Percentiles rank a stretch among this genome's conserved stretches.
phyloP scores from a whole-genome alignment of 2,113 vertebrate genomes.

The Platysteira castanea region DNA sequence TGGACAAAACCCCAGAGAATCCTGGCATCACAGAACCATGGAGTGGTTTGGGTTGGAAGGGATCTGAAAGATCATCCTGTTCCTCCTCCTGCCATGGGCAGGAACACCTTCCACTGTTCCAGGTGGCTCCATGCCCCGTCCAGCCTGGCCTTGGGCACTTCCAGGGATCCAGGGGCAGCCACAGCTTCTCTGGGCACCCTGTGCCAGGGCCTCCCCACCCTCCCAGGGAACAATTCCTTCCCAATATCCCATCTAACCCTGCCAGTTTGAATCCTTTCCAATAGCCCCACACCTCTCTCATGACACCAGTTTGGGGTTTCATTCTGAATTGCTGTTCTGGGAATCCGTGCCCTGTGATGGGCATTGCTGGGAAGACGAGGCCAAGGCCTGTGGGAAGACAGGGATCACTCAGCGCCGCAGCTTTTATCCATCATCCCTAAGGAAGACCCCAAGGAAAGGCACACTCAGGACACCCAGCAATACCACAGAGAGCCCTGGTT shows the following conservation, averaged over 20 bases:
- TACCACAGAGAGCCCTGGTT: background rate
- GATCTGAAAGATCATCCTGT: background rate
- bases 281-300: background rate
- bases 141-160: background rate
- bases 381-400: background rate
- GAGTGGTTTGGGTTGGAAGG: background rate
- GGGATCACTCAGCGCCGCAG: background rate
- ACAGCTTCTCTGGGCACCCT: background rate
- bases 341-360: background rate
- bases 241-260: background rate
- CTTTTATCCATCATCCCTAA: background rate
- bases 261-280: background rate
- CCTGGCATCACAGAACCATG: background rate
- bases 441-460: background rate
- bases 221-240: accelerated
- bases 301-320: background rate
- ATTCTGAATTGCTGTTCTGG: background rate
- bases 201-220: accelerated
- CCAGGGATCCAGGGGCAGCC: background rate
- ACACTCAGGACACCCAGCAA: background rate
- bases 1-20: background rate
- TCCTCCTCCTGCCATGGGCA: background rate
- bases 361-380: accelerated
- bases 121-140: accelerated
- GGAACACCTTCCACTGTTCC: accelerated